Conservation (phyloP, 2,797 vertebrate species). For the Acipenser oxyrinchus region DNA sequence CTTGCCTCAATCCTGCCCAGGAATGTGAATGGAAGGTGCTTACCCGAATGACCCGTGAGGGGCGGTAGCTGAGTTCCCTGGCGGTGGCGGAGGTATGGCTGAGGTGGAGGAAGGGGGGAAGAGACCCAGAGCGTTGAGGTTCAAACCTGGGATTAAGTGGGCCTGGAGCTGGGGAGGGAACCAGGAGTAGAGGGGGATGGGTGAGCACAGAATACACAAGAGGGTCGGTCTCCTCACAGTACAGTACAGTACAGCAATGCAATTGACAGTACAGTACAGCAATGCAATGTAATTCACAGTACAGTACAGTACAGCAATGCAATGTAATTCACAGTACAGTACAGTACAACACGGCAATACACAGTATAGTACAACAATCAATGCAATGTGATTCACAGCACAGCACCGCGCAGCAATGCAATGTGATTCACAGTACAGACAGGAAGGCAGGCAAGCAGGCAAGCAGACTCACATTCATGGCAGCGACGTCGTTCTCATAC, state of each 20-base stretch:
- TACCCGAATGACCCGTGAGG: constrained; percentile 86
- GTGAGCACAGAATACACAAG: background rate
- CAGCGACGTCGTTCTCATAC: constrained; percentile 88
- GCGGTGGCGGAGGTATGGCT: constrained; percentile 73
- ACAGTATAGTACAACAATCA: no score
- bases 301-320: no score
- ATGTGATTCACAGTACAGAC: background rate
- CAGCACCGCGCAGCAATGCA: background rate
- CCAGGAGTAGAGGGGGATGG: background rate
- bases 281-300: no score
- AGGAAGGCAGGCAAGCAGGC: background rate
- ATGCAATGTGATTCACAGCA: no score
- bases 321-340: no score
- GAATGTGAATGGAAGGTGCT: constrained; percentile 2
- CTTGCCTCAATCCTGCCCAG: no score
- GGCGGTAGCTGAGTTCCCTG: constrained; percentile 64
- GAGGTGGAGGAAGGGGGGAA: constrained; percentile 79
- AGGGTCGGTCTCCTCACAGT: no score
- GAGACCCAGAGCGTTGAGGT: constrained; percentile 82
- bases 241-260: no score
- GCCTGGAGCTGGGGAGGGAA: constrained; percentile 71
- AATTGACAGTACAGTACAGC: no score
- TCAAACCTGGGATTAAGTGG: constrained; percentile 87
- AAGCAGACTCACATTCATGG: constrained; percentile 76
- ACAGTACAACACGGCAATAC: no score